phyloP scores from a whole-genome alignment of 2,888 invertebrate genomes.

The Matsumyia berberina region DNA sequence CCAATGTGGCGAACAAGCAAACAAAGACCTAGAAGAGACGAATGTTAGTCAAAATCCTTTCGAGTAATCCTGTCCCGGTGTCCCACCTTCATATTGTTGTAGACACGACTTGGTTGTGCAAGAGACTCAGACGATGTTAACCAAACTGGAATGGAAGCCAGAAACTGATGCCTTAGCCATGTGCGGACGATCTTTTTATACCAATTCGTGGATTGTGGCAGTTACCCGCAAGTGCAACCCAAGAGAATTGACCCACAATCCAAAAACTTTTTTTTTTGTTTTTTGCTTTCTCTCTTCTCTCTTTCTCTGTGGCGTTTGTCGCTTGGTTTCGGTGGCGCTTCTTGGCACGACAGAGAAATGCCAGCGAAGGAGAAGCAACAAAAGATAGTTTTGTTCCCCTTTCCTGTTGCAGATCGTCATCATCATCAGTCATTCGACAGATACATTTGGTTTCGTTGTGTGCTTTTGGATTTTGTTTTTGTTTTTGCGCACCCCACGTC shows the following conservation, averaged over 20 bases:
- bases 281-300: neutral
- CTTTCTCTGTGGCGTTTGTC: constrained; percentile 2
- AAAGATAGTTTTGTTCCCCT: constrained; percentile 39
- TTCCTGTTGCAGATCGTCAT: constrained; percentile 35
- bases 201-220: constrained; percentile 57
- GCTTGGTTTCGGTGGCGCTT: constrained; percentile 1
- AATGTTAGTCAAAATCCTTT: constrained; percentile 41
- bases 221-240: constrained; percentile 68
- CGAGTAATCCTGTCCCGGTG: constrained; percentile 37
- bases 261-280: constrained; percentile 36
- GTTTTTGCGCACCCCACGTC: constrained; percentile 42
- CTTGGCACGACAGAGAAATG: constrained; percentile 22
- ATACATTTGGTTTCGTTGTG: neutral
- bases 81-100: constrained; percentile 64
- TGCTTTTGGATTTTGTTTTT: neutral
- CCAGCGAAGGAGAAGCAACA: constrained; percentile 25
- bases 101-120: constrained; percentile 44
- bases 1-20: constrained; percentile 77
- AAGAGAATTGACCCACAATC: constrained; percentile 69
- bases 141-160: constrained; percentile 63
- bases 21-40: constrained; percentile 73
- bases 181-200: constrained; percentile 70
- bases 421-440: constrained; percentile 17
- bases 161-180: constrained; percentile 69
- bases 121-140: constrained; percentile 68